phyloP scores from a whole-genome alignment of 2,888 invertebrate species.

The Melikaiella ostensackeni region DNA sequence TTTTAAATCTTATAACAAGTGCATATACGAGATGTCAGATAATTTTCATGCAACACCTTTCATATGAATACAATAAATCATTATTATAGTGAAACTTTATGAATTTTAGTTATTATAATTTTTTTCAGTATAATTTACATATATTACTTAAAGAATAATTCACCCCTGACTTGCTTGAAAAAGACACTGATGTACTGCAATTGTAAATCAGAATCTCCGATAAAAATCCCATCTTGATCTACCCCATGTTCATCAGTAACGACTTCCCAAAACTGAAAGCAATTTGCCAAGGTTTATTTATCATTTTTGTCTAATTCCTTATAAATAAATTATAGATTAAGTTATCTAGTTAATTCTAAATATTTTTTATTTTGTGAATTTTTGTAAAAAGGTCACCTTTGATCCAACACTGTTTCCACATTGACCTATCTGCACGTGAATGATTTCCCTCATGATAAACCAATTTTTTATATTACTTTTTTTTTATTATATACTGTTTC shows the following conservation, averaged over 20 bases:
- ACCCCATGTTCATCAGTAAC: slow-evolving; percentile 81
- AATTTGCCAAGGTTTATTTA: no score
- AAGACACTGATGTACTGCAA: slow-evolving; percentile 10
- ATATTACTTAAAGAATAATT: background rate
- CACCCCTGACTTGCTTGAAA: slow-evolving; percentile 2
- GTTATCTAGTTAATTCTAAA: no score
- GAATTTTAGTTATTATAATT: no score
- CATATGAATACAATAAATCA: no score
- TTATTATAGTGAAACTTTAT: no score
- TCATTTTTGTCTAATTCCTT: no score
- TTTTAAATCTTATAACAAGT: no score
- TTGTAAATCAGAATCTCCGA: slow-evolving; percentile 69
- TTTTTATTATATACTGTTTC: background rate
- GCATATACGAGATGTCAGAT: no score
- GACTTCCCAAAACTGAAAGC: slow-evolving; percentile 30
- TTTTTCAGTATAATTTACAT: no score
- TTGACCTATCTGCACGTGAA: slow-evolving; percentile 45
- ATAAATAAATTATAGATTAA: no score
- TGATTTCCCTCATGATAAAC: slow-evolving; percentile 46
- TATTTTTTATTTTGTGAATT: background rate
- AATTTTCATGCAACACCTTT: no score
- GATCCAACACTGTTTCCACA: slow-evolving; percentile 46
- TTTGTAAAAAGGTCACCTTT: slow-evolving; percentile 30
- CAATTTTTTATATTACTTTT: background rate
- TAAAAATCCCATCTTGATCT: slow-evolving; percentile 80